Evolutionary conservation across 2,888 invertebrate genomes (phyloP), one percentile per base, ranked within the genome.

Genomic region (Chelonus formosanus): DNA sequence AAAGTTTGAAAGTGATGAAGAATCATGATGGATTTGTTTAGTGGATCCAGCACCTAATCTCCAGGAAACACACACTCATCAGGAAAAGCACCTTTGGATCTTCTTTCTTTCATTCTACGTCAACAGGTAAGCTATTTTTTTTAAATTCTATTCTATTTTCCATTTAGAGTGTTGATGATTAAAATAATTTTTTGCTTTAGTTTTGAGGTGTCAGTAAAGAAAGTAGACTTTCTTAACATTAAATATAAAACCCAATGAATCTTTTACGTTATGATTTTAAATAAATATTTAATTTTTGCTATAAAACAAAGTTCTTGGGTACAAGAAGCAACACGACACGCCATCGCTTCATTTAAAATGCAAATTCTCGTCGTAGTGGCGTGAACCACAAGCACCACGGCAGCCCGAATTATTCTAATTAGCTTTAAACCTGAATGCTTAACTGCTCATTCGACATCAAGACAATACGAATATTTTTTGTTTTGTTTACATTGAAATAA

Each of bases 291-390:
- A 48, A 48, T 8, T 50, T 59, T 79, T 77, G 71, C 78, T 80
- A 81, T 79, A 81, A 79, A 81, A 78, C 80, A 78, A 80, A 80
- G 80, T 80, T 76, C 76, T 71, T 58, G 68, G 63, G 63, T 57
- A 67, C 62, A 65, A 65, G 63, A 70, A 68, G 72, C 70, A 72
- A 69, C 70, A 71, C 72, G 75, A 77, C 84, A 83, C 84, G 83
- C 84, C 76, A 84, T 83, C 79, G 82, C 80, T 84, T 84, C 83
- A 84, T 84, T 84, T 83, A 83, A 84, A 84, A 84, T 84, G 84
- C 84, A 82, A 84, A 84, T 84, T 81, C 40, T 61, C 55, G 61
- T 66, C 61, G 65, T 74, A 73, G 76, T 81, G 80, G 81, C 81
- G 80, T 80, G 79, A 80, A 81, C 80, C 78, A 74, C 76, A 65